Percentiles rank a stretch among this genome's conserved stretches.
Conservation (phyloP, 2,888 invertebrate species). For the Rhyacophila evoluta region DNA sequence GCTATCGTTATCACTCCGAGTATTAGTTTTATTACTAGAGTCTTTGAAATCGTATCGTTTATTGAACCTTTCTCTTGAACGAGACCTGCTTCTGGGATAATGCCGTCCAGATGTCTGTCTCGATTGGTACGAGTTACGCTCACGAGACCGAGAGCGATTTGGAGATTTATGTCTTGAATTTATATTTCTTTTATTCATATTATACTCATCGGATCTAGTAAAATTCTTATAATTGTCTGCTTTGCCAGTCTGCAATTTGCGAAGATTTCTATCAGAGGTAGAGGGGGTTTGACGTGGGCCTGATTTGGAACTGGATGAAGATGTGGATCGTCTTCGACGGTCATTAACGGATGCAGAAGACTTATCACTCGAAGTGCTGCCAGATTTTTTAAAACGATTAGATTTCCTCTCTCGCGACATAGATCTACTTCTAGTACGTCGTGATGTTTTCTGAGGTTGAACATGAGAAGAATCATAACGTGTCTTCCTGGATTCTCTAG, state of each 20-base stretch:
- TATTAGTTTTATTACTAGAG: not conserved
- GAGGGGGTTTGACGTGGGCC: not conserved
- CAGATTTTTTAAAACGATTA: not conserved
- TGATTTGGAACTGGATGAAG: constrained; percentile 34
- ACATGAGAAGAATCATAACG: not conserved
- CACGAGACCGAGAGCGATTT: constrained; percentile 22
- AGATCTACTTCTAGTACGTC: not conserved
- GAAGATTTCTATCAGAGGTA: not conserved
- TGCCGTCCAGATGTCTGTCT: constrained; percentile 14
- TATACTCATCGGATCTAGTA: constrained; percentile 54
- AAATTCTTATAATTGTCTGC: constrained; percentile 30
- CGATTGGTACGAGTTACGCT: constrained; percentile 8
- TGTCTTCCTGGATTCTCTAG: not conserved
- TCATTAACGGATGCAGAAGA: constrained; percentile 57
- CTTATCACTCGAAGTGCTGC: constrained; percentile 41
- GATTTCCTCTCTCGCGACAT: not conserved
- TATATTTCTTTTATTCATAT: constrained; percentile 44
- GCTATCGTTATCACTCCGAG: no score
- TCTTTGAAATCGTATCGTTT: not conserved
- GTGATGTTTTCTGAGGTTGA: not conserved
- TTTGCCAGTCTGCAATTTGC: constrained; percentile 28
- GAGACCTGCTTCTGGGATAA: not conserved
- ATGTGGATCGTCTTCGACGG: constrained; percentile 56
- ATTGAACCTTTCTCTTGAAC: not conserved
- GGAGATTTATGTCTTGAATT: constrained; percentile 8